Conservation (phyloP, 2,113 vertebrate genomes). For the Macrotis lagotis region DNA sequence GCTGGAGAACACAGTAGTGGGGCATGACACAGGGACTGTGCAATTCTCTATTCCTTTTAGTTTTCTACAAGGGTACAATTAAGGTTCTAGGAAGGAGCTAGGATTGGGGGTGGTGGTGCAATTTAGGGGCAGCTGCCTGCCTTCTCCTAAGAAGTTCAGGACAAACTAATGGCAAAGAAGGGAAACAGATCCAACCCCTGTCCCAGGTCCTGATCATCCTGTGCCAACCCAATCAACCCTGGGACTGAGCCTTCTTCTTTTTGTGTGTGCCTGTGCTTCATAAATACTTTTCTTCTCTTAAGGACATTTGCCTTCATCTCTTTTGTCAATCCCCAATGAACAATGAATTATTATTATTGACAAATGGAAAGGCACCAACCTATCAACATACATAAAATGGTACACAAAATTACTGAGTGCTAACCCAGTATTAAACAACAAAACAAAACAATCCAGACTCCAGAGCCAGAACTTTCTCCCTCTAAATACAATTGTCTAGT, state of each 20-base stretch:
- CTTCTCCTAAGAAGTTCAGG: background rate
- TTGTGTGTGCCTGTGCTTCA: background rate
- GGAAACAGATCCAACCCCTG: background rate
- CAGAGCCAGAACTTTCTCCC: background rate
- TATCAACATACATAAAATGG: background rate
- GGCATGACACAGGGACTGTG: background rate
- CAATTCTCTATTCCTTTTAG: background rate
- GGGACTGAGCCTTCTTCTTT: background rate
- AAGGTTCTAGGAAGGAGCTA: background rate
- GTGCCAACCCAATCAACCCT: background rate
- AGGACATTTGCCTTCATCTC: background rate
- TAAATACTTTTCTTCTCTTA: background rate
- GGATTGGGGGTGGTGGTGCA: background rate
- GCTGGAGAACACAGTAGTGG: background rate
- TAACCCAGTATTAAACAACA: background rate
- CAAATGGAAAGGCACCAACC: background rate
- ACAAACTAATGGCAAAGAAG: background rate
- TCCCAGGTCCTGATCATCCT: background rate
- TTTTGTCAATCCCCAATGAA: background rate
- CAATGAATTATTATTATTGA: background rate
- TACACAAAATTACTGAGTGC: background rate
- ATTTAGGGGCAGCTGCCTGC: background rate
- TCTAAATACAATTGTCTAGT: background rate
- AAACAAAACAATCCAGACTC: background rate
- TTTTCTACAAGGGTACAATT: background rate